Conservation (phyloP, 2,888 invertebrate genomes). For the Lissonota sp. region DNA sequence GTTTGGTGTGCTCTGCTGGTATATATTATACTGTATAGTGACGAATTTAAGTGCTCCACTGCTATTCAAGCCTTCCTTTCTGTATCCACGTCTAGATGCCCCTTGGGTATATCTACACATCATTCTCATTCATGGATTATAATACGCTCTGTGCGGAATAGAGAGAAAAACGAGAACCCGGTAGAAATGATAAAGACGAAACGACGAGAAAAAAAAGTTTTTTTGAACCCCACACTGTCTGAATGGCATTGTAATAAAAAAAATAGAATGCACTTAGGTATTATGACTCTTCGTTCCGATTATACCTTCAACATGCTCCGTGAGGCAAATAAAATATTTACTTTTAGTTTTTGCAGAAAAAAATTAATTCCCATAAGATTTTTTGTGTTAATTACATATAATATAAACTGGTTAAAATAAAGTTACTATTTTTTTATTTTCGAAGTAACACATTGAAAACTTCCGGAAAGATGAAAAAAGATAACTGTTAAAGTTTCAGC, state of each 20-base stretch:
- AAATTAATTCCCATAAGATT: too few species aligned
- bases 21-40: constrained; percentile 47
- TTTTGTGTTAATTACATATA: neutral
- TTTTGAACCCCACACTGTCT: constrained; percentile 10
- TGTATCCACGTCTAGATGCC: constrained; percentile 33
- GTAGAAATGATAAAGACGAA: constrained; percentile 18
- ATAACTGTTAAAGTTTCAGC: too few species aligned
- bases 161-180: constrained; percentile 38
- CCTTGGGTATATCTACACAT: constrained; percentile 40
- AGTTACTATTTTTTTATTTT: neutral
- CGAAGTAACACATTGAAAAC: too few species aligned
- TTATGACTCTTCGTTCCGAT: constrained; percentile 4
- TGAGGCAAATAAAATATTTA: too few species aligned
- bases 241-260: constrained; percentile 16
- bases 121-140: constrained; percentile 53
- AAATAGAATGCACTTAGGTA: constrained; percentile 22
- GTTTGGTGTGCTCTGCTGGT: constrained; percentile 45
- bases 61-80: constrained; percentile 57
- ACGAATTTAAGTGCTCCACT: constrained; percentile 63
- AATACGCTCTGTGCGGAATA: constrained; percentile 32
- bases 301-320: too few species aligned
- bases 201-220: neutral
- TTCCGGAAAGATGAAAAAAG: too few species aligned
- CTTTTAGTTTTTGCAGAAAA: too few species aligned
- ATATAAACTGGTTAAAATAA: neutral